Evolutionary conservation across 2,888 invertebrate genomes (phyloP).

Genomic region (Panzeria rudis): DNA sequence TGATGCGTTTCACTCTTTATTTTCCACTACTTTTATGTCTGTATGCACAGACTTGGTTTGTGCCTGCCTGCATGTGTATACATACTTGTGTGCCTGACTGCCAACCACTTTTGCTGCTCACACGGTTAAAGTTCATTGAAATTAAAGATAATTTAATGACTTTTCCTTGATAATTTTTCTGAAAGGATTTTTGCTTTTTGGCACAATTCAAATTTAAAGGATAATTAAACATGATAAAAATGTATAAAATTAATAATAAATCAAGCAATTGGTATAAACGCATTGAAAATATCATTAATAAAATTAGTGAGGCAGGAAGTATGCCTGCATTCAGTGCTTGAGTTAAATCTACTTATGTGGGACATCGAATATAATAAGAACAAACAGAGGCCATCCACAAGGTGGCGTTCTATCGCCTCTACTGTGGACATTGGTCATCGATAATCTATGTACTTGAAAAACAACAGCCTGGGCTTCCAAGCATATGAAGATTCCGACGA

Average conservation of each 20-base stretch:
- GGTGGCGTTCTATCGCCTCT: no score
- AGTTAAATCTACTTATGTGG: no score
- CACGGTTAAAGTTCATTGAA: slow-evolving; percentile 64
- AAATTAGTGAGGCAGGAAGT: no score
- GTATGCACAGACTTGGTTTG: slow-evolving; percentile 69
- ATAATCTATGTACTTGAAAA: no score
- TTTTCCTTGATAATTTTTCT: slow-evolving; percentile 41
- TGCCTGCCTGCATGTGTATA: slow-evolving; percentile 51
- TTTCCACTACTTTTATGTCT: slow-evolving; percentile 68
- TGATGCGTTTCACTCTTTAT: slow-evolving; percentile 70
- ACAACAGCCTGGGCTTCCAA: no score
- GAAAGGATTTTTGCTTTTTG: slow-evolving; percentile 13
- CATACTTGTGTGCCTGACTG: slow-evolving; percentile 68
- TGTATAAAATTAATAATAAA: background rate
- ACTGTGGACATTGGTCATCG: no score
- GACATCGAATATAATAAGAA: no score
- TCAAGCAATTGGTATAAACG: no score
- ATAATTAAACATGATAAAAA: slow-evolving; percentile 30
- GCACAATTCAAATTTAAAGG: background rate
- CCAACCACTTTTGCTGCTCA: slow-evolving; percentile 65
- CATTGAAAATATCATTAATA: background rate
- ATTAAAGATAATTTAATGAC: slow-evolving; percentile 61
- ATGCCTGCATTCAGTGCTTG: no score
- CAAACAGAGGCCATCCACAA: no score
- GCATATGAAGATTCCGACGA: no score